Percentiles rank a stretch among this genome's conserved stretches.
phyloP scores from a whole-genome alignment of 1,140 invertebrate genomes.

The Lethocerus indicus region DNA sequence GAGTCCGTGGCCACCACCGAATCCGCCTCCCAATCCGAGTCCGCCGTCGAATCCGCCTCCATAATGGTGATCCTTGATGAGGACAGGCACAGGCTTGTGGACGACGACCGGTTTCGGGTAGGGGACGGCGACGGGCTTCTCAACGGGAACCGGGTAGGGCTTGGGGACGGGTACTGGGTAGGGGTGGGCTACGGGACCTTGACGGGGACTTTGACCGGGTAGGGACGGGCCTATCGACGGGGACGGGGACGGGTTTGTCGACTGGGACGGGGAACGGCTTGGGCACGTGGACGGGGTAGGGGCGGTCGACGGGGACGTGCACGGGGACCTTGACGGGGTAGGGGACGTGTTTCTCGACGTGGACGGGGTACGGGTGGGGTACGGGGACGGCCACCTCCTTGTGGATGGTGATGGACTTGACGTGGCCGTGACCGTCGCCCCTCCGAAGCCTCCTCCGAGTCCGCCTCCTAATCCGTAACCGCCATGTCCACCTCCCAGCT shows the following conservation, averaged over 20 bases:
- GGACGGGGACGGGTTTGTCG: slow-evolving; percentile 36
- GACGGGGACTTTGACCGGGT: slow-evolving; percentile 29
- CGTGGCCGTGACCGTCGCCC: slow-evolving; percentile 22
- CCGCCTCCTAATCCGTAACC: slow-evolving; percentile 6
- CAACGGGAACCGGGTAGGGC: slow-evolving; percentile 25
- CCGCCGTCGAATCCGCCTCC: too few relatives aligned
- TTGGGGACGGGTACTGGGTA: slow-evolving; percentile 36
- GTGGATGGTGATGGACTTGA: slow-evolving; percentile 28
- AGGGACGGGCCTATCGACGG: slow-evolving; percentile 36
- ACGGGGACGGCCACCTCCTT: slow-evolving; percentile 24
- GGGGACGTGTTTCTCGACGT: slow-evolving; percentile 40
- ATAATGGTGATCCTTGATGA: slow-evolving; percentile 21
- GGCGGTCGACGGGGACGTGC: slow-evolving; percentile 35
- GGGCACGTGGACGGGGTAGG: slow-evolving; percentile 33
- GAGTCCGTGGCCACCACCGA: too few relatives aligned
- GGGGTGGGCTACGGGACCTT: slow-evolving; percentile 26
- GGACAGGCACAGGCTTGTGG: slow-evolving; percentile 45
- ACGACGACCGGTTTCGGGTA: slow-evolving; percentile 32
- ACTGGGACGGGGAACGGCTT: slow-evolving; percentile 35
- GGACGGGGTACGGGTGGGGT: slow-evolving; percentile 21
- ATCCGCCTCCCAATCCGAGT: not conserved
- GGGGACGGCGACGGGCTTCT: slow-evolving; percentile 43
- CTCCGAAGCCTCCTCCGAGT: slow-evolving; percentile 12
- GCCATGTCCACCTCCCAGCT: not conserved
- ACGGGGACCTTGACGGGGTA: slow-evolving; percentile 48